These are phyloP conservation scores for Theristicus caerulescens DNA, from an alignment of 2,113 vertebrate species.

Conservation along the genomic window DNA sequence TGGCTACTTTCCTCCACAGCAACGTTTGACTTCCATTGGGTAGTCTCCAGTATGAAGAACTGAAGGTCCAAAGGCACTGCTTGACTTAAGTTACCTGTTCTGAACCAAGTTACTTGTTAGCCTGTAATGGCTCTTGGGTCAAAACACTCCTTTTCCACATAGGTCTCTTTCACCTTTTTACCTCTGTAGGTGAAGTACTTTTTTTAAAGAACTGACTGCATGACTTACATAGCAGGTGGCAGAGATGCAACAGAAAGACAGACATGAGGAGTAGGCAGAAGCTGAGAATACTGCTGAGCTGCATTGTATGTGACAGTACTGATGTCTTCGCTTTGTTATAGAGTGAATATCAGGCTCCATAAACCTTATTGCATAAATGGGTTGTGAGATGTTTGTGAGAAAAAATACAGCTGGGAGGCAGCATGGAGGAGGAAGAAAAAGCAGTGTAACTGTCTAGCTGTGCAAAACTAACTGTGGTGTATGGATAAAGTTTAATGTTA, in stretches of 20 bases:
- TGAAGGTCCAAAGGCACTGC: neutral
- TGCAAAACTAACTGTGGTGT: neutral
- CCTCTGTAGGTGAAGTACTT: neutral
- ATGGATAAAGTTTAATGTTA: neutral
- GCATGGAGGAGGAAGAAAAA: neutral
- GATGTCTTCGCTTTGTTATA: neutral
- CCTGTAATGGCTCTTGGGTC: neutral
- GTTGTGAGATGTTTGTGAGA: neutral
- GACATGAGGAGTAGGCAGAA: neutral
- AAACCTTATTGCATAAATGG: neutral
- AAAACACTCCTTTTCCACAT: neutral
- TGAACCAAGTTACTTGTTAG: neutral
- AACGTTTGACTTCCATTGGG: neutral
- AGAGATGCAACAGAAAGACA: neutral
- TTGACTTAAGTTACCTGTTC: neutral
- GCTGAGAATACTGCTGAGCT: neutral
- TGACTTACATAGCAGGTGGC: neutral
- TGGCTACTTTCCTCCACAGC: neutral
- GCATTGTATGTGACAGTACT: neutral
- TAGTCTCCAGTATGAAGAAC: neutral
- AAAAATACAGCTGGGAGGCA: neutral
- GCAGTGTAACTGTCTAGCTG: neutral
- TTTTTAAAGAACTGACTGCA: neutral
- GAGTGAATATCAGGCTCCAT: neutral
- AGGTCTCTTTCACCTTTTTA: neutral